Evolutionary conservation across 2,113 vertebrate genomes (phyloP).

Genomic region (Spea multiplicata): DNA sequence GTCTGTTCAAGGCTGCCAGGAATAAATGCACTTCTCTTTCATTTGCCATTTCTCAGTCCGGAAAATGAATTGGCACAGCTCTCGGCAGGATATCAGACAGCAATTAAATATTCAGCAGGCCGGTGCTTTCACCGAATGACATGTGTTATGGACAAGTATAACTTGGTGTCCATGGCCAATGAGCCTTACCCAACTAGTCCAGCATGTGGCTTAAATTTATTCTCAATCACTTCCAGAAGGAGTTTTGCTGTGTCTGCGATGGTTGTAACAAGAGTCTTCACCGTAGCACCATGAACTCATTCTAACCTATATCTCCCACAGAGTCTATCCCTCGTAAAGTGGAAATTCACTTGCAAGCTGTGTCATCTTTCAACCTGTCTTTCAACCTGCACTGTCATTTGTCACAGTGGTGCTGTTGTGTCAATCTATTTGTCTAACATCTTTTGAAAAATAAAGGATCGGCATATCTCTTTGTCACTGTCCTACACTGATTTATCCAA

Average conservation of each 20-base stretch:
- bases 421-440: background rate
- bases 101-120: conserved; percentile 31
- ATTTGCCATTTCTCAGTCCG: conserved; percentile 23
- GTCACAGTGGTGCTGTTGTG: background rate
- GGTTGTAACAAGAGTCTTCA: conserved; percentile 12
- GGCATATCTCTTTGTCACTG: conserved; percentile 3
- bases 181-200: conserved; percentile 10
- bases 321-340: background rate
- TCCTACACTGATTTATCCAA: conserved; percentile 1
- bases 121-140: conserved; percentile 20
- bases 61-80: conserved; percentile 31
- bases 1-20: conserved; percentile 25
- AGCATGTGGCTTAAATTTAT: conserved; percentile 19
- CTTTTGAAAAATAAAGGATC: conserved; percentile 6
- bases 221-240: conserved; percentile 29
- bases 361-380: background rate
- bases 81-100: conserved; percentile 37
- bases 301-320: background rate
- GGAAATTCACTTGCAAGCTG: background rate
- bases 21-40: conserved; percentile 37
- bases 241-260: conserved; percentile 17
- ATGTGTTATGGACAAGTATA: conserved; percentile 34
- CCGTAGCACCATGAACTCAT: background rate
- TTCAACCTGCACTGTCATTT: background rate
- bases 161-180: conserved; percentile 3